Evolutionary conservation across 2,888 invertebrate genomes (phyloP).

Genomic region (Spisula subtruncata): DNA sequence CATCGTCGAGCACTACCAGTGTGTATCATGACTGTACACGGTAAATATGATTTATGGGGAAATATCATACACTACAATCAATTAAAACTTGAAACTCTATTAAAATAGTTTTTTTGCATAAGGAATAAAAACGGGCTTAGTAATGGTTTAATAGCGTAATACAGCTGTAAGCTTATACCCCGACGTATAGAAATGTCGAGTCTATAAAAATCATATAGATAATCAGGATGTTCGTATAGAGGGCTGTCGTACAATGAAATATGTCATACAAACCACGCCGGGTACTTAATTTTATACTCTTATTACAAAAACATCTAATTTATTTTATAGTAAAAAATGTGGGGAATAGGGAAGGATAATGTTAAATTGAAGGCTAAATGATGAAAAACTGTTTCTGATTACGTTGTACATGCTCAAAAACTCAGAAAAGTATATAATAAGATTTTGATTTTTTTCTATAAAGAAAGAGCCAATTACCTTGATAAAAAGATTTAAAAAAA

Average conservation of each 20-base stretch:
- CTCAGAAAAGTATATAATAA: too few species aligned
- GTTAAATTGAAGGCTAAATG: too few species aligned
- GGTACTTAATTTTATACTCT: neutral
- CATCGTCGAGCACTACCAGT: too few species aligned
- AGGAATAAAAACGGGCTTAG: neutral
- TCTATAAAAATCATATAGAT: slow-evolving; percentile 18
- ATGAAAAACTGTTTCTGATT: too few species aligned
- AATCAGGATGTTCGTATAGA: neutral
- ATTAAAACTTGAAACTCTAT: neutral
- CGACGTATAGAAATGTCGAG: neutral
- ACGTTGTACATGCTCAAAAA: too few species aligned
- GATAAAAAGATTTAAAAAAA: too few species aligned
- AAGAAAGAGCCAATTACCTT: too few species aligned
- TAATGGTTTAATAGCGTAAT: neutral
- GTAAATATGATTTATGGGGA: neutral
- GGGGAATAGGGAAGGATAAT: neutral
- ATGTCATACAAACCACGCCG: neutral
- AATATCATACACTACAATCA: neutral
- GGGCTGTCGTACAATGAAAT: neutral
- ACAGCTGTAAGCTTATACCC: neutral
- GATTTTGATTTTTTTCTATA: too few species aligned
- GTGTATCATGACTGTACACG: neutral
- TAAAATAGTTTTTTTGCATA: neutral
- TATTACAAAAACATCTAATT: slow-evolving; percentile 17
- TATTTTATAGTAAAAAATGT: slow-evolving; percentile 3